Conservation (phyloP, 2,888 invertebrate genomes). For the Plusia festucae region DNA sequence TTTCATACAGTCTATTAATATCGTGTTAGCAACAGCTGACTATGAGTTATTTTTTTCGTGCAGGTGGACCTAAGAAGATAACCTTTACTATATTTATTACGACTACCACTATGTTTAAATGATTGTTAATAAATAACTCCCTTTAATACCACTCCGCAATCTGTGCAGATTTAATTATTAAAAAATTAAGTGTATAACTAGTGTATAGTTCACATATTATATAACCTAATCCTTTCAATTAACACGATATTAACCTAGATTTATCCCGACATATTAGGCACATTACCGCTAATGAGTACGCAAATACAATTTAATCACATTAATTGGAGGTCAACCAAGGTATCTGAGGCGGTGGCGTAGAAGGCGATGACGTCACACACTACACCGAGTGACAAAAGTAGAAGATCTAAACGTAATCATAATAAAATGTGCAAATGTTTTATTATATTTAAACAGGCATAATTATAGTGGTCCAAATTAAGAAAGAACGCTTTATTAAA, state of each 20-base stretch:
- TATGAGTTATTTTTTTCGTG: too few species aligned
- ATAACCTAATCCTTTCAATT: neutral
- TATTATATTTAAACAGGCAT: too few species aligned
- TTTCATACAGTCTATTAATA: too few species aligned
- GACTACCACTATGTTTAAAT: too few species aligned
- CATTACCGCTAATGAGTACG: constrained; percentile 20
- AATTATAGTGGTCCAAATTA: neutral
- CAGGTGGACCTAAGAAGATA: too few species aligned
- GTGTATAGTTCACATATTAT: neutral
- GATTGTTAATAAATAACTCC: too few species aligned
- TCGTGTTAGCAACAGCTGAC: too few species aligned
- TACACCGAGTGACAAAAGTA: constrained; percentile 10
- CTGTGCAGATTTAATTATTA: too few species aligned
- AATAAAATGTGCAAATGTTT: constrained; percentile 17
- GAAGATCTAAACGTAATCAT: neutral
- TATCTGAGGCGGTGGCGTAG: constrained; percentile 8
- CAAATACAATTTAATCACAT: constrained; percentile 23
- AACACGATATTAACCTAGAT: constrained; percentile 14
- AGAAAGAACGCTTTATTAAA: neutral
- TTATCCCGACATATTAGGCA: constrained; percentile 9
- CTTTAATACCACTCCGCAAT: too few species aligned
- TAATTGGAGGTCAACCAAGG: constrained; percentile 7
- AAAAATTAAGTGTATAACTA: neutral
- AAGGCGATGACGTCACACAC: constrained; percentile 20
- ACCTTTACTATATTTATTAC: too few species aligned